These are phyloP conservation scores for Tachycineta bicolor DNA, from an alignment of 2,113 vertebrate genomes.

Conservation along the genomic window DNA sequence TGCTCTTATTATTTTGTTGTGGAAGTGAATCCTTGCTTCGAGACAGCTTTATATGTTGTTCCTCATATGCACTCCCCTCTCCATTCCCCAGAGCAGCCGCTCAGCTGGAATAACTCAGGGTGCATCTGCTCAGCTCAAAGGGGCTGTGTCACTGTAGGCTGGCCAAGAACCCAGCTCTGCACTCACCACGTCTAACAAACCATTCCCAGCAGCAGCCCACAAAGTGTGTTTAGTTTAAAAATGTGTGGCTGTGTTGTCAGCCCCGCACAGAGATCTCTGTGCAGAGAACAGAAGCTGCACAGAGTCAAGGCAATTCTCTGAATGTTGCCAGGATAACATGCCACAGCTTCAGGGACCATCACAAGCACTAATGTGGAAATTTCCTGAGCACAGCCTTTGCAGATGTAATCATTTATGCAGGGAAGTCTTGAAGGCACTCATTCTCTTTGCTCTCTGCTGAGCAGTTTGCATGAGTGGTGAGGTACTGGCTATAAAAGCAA, in stretches of 20 bases:
- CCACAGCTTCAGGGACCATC: background rate
- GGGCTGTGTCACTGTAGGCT: background rate
- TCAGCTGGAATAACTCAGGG: background rate
- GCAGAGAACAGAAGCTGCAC: background rate
- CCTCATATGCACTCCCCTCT: accelerated
- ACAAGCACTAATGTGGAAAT: background rate
- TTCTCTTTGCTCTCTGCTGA: background rate
- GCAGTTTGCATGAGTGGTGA: background rate
- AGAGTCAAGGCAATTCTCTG: background rate
- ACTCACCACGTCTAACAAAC: background rate
- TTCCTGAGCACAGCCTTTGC: background rate
- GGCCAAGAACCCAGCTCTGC: background rate
- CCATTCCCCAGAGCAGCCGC: background rate
- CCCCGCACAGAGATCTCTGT: background rate
- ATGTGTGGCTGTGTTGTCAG: background rate
- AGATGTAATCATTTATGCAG: background rate
- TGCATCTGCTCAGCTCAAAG: background rate
- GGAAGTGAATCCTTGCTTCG: background rate
- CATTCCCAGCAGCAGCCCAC: background rate
- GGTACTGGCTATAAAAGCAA: background rate
- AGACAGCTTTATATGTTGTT: background rate
- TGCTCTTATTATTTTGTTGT: background rate
- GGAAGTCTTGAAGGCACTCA: background rate
- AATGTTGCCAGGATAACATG: background rate
- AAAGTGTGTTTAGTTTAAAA: background rate